A percentile compares a stretch with the other conserved stretches of the same genome.
Conservation (phyloP, 2,113 vertebrate genomes). For the Callocephalon fimbriatum region DNA sequence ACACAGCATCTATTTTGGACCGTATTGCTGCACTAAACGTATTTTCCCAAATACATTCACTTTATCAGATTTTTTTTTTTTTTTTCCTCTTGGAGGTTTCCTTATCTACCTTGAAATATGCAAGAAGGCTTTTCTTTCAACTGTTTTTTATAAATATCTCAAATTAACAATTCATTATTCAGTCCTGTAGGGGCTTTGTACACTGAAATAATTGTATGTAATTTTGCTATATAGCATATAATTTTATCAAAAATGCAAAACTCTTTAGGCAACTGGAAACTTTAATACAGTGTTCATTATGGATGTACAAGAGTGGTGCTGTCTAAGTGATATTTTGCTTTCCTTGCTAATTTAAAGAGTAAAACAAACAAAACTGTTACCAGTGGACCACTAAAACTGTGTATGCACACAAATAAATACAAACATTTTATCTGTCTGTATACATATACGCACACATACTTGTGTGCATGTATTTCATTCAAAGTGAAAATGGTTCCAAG, state of each 20-base stretch:
- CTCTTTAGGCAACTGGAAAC: neutral
- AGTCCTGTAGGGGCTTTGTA: neutral
- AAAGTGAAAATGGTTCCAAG: neutral
- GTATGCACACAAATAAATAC: neutral
- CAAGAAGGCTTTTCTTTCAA: neutral
- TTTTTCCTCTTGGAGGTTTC: neutral
- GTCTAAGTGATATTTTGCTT: neutral
- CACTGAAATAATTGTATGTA: neutral
- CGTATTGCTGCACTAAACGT: neutral
- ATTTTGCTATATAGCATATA: neutral
- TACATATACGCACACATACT: neutral
- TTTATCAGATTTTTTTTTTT: constrained; percentile 30
- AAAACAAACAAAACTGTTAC: neutral
- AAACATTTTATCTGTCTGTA: neutral
- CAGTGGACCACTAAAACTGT: neutral
- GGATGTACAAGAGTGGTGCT: neutral
- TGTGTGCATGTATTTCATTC: neutral
- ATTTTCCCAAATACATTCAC: constrained; percentile 25
- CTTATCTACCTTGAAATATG: constrained; percentile 10
- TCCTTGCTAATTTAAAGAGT: neutral
- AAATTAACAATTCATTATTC: constrained; percentile 21
- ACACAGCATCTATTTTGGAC: constrained; percentile 21
- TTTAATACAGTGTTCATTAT: neutral
- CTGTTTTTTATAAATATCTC: constrained; percentile 2
- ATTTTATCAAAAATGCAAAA: neutral